Evolutionary conservation across 2,113 vertebrate species (phyloP), one percentile per base, ranked within the genome.

Genomic region (Herpailurus yagouaroundi): DNA sequence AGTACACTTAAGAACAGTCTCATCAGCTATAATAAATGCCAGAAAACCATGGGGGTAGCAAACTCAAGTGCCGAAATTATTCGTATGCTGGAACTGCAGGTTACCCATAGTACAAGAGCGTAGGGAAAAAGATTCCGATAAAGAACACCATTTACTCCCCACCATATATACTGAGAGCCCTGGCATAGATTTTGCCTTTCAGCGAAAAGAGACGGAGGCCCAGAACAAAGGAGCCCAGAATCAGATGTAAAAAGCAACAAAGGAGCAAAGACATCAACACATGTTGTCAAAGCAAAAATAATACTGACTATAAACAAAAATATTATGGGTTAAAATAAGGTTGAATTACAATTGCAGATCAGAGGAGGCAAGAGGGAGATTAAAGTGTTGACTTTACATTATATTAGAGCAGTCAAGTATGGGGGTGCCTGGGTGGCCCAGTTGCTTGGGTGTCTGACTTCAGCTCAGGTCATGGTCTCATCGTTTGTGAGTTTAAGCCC

Each of bases 81-180:
- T 55, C 1, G 2, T 84, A 7, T 14, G 7, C 25, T 45, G 23
- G 48, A 77, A 16, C 71, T 60, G 81, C 1, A 64, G 66, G 68
- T 86, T 33, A 92, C 41, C 48, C 4, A 18, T 12, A 7, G 50
- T 63, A 52, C 29, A 1, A 55, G 55, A 36, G 38, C 0, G 3
- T 2, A 0, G 4, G 33, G 41, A 41, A 14, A 81, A 82, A 63
- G 71, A 50, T 31, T 36, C 29, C 31, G 57, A 45, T 7, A 6
- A n/a, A 29, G 8, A 23, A 33, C 11, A 1, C 12, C n/a, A 0
- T 55, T 21, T 16, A 31, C 14, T 16, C 31, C 25, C n/a, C 0
- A 0, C 16, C 12, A 27, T 18, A 14, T 6, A 21, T 11, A 9
- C 15, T 13, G 2, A 73, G 64, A 36, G 11, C 66, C 8, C 60